Evolutionary conservation across 2,113 vertebrate species (phyloP).

Genomic region (Muscicapa adusta): DNA sequence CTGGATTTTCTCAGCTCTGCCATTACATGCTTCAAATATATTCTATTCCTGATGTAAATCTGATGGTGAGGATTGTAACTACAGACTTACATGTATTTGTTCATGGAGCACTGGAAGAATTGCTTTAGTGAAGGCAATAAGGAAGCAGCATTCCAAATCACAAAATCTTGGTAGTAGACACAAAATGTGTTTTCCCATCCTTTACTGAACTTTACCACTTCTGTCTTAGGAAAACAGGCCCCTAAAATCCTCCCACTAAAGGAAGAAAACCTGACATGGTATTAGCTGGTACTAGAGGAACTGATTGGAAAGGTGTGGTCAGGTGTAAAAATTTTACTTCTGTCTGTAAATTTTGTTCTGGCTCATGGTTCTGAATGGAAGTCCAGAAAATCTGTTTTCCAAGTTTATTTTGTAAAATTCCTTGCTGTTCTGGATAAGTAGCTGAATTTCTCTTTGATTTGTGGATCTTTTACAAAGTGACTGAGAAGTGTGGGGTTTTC

Average conservation of each 20-base stretch:
- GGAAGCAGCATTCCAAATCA: constrained; percentile 15
- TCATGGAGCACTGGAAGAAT: background rate
- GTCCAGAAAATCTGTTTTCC: background rate
- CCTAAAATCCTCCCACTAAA: background rate
- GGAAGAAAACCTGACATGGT: background rate
- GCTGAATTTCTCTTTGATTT: background rate
- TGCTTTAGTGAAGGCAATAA: background rate
- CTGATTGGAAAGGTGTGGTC: background rate
- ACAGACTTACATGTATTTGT: background rate
- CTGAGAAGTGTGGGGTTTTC: background rate
- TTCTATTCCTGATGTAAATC: background rate
- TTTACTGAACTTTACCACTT: background rate
- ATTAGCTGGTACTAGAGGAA: background rate
- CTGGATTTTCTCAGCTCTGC: background rate
- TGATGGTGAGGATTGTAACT: background rate
- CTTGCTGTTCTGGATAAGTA: background rate
- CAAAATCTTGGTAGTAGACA: background rate
- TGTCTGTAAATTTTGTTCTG: background rate
- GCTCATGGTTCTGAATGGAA: background rate
- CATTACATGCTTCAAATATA: background rate
- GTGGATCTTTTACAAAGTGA: background rate
- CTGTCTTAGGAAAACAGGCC: background rate
- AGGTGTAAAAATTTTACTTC: background rate
- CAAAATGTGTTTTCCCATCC: background rate
- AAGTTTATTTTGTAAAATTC: background rate